Conservation (phyloP, 2,113 vertebrate species). For the Cyprinus carpio region DNA sequence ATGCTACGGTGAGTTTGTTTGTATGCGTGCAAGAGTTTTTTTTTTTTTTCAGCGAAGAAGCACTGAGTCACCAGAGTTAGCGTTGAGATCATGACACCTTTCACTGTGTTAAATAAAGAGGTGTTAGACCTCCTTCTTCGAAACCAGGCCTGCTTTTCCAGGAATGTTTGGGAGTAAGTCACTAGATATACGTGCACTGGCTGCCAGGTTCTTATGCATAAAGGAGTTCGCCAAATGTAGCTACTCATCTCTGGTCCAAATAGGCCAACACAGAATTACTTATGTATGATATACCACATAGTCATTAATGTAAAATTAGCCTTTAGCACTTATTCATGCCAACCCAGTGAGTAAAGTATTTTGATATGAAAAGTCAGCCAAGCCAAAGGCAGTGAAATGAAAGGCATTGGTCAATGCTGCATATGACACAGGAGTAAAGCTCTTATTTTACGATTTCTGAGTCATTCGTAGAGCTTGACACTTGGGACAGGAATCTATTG, state of each 20-base stretch:
- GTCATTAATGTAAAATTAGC: background rate
- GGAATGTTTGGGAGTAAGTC: conserved; percentile 51
- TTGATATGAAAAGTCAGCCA: conserved; percentile 3
- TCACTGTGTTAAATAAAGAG: conserved; percentile 48
- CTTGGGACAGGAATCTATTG: conserved; percentile 1
- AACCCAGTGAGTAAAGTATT: background rate
- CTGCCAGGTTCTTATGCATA: conserved; percentile 37
- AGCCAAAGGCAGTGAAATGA: background rate
- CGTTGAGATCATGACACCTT: conserved; percentile 58
- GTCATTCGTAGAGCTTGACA: background rate
- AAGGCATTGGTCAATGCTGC: background rate
- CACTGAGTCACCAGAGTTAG: conserved; percentile 59
- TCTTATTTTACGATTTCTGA: conserved; percentile 1
- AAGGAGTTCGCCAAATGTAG: conserved; percentile 31
- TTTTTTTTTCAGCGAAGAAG: conserved; percentile 50
- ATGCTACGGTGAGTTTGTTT: conserved; percentile 52
- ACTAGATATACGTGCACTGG: conserved; percentile 8
- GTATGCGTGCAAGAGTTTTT: conserved; percentile 6
- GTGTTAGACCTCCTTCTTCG: conserved; percentile 35
- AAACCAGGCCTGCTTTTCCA: conserved; percentile 47
- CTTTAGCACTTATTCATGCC: background rate
- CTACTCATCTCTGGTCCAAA: conserved; percentile 2
- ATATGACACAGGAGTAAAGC: conserved; percentile 16
- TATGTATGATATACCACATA: background rate
- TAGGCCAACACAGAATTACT: conserved; percentile 13